Percentiles rank a stretch among this genome's conserved stretches.
These are phyloP conservation scores for Strix uralensis DNA, from an alignment of 2,113 vertebrate genomes.

Conservation along the genomic window DNA sequence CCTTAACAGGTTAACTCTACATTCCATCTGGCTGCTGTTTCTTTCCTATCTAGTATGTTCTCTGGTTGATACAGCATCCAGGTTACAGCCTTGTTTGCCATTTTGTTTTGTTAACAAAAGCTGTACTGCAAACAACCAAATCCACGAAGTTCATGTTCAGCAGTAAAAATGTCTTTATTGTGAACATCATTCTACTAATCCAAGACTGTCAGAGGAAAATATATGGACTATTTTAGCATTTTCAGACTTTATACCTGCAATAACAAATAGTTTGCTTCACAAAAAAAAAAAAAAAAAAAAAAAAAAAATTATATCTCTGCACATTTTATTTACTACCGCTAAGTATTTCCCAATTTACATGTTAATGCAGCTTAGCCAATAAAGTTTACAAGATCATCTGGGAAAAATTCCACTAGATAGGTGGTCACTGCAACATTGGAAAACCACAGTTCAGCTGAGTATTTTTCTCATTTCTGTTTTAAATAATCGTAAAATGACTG, in stretches of 20 bases:
- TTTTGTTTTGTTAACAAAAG: background rate
- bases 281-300: background rate
- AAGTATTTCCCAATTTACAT: background rate
- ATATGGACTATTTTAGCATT: background rate
- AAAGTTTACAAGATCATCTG: background rate
- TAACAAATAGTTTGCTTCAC: background rate
- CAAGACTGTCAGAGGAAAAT: background rate
- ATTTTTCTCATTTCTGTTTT: background rate
- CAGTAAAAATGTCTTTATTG: background rate
- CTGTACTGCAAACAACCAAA: background rate
- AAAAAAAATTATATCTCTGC: background rate
- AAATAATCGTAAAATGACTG: background rate
- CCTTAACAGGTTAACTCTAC: background rate
- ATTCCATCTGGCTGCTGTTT: background rate
- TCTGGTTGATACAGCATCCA: background rate
- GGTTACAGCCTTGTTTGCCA: background rate
- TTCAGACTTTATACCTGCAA: background rate
- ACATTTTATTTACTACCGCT: background rate
- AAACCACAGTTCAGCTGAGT: background rate
- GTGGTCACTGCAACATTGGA: background rate
- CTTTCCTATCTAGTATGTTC: background rate
- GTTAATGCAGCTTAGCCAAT: background rate
- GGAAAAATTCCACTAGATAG: background rate
- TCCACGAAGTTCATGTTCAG: background rate
- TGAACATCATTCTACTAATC: background rate